Base-by-base conservation (phyloP, 2,888 invertebrate genomes). In the Saturnia pavonia region DNA sequence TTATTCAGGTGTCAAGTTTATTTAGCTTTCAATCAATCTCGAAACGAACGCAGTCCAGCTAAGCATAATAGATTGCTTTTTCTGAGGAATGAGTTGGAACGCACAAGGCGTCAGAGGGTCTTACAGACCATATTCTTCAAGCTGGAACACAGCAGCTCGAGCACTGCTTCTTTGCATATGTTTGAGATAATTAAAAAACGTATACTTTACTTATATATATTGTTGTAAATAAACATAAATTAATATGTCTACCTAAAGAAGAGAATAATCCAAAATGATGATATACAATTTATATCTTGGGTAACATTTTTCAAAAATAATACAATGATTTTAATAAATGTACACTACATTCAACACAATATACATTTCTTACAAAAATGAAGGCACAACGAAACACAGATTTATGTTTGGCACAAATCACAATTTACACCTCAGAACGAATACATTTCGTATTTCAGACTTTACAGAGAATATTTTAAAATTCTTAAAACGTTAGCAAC, bases 341-440 rank as follows among this genome's bases (percentile, higher is more conserved):
- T 66, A 51, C 19, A 69, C 69, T 69, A 48, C 63, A 76, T 70
- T 27, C 57, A 60, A 60, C 57, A 14, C 57, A 60, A 74, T 74
- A 74, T 73, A 74, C 69, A 72, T 77, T 78, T 80, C 77, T 75
- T 73, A 75, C 75, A 77, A 78, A 80, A 79, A 76, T 78, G 75
- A 77, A 79, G 75, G 78, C 82, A 76, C 76, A 63, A 73, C 57
- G 27, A 60, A 74, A 81, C 78, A 71, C 63, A 74, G 77, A 81
- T 79, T 82, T 79, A 83, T 82, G 80, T 77, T 74, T 76, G 74
- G 75, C 79, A 83, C 79, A 83, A 80, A 82, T 82, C 80, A 82
- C 80, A 80, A 78, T 81, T 79, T 78, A 81, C 82, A 77, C 78
- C 74, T 71, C 51, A 69, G 73, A 73, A 74, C 74, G 77, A 76